phyloP scores from a whole-genome alignment of 2,113 vertebrate genomes.

The human (Homo sapiens) region GRCh38 chr2:172895001-172895500 shows the following conservation, averaged over 20 bases:
- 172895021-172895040: not conserved
- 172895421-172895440: not conserved
- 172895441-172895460: not conserved
- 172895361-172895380: not conserved
- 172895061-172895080: not conserved
- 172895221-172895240: conserved; percentile 54
- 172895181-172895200: conserved; percentile 63
- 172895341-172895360: not conserved
- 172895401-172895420: not conserved
- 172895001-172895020: conserved; percentile 49
- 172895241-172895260: not conserved
- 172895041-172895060: conserved; percentile 25
- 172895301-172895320: conserved; percentile 26
- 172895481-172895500: not conserved
- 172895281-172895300: conserved; percentile 52
- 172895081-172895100: conserved; percentile 55
- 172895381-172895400: not conserved
- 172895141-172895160: conserved; percentile 64
- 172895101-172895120: conserved; percentile 8
- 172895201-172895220: conserved; percentile 56
- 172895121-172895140: conserved; percentile 20
- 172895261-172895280: conserved; percentile 23
- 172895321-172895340: not conserved
- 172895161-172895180: conserved; percentile 61
- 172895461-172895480: not conserved